phyloP scores from a whole-genome alignment of 2,113 vertebrate genomes.

The Jacana jacana region DNA sequence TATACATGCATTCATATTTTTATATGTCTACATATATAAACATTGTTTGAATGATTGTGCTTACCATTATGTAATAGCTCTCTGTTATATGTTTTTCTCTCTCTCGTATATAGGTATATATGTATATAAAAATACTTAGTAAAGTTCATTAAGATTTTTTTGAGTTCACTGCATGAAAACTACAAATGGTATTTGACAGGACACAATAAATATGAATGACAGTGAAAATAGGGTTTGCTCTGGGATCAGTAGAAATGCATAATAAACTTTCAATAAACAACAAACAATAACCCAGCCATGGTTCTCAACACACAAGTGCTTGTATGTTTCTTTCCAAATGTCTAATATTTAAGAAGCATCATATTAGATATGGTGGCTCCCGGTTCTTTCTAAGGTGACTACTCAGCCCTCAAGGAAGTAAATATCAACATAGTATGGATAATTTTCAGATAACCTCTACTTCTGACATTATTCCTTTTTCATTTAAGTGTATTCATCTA shows the following conservation, averaged over 20 bases:
- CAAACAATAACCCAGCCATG: too few species aligned
- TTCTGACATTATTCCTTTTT: not conserved
- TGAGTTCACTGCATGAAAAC: not conserved
- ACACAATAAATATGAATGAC: not conserved
- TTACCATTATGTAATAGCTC: not conserved
- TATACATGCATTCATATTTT: not conserved
- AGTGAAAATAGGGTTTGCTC: not conserved
- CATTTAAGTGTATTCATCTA: not conserved
- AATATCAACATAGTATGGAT: not conserved
- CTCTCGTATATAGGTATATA: not conserved
- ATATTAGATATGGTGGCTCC: not conserved
- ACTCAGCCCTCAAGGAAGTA: not conserved
- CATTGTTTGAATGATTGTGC: not conserved
- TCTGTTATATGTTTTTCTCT: not conserved
- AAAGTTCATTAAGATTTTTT: not conserved
- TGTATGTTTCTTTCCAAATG: not conserved
- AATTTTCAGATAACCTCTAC: not conserved
- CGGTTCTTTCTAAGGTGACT: not conserved
- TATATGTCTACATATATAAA: not conserved
- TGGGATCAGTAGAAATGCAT: not conserved
- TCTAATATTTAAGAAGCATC: not conserved
- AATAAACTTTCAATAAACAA: not conserved
- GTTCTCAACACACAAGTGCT: too few species aligned
- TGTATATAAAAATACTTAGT: not conserved
- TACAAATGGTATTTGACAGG: not conserved